Percentiles rank a stretch among this genome's conserved stretches.
These are phyloP conservation scores for Macquaria australasica DNA, from an alignment of 2,113 vertebrate species.

Conservation along the genomic window DNA sequence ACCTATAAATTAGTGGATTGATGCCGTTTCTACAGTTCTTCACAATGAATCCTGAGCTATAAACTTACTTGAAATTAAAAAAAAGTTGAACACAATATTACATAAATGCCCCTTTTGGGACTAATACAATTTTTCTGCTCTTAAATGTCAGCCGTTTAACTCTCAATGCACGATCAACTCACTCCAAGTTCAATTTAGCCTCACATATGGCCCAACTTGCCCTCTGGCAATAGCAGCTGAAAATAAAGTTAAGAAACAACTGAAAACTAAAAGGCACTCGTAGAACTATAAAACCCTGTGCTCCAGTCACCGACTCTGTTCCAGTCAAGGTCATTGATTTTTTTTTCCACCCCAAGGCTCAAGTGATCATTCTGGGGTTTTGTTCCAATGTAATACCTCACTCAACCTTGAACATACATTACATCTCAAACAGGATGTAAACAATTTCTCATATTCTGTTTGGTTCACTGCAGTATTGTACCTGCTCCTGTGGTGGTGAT, in stretches of 20 bases:
- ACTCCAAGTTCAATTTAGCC: slow-evolving; percentile 42
- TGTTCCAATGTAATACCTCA: background rate
- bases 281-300: background rate
- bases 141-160: slow-evolving; percentile 26
- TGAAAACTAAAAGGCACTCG: slow-evolving; percentile 13
- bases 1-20: background rate
- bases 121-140: slow-evolving; percentile 17
- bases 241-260: slow-evolving; percentile 13
- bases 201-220: slow-evolving; percentile 22
- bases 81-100: background rate
- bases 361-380: background rate
- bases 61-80: slow-evolving; percentile 2
- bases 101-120: slow-evolving; percentile 8
- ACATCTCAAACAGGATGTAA: slow-evolving; percentile 18
- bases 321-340: slow-evolving; percentile 30
- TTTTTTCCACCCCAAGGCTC: slow-evolving; percentile 5
- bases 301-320: background rate
- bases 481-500: slow-evolving; percentile 97
- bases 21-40: background rate
- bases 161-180: slow-evolving; percentile 32
- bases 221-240: slow-evolving; percentile 19
- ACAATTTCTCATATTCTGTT: background rate
- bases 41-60: background rate
- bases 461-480: slow-evolving; percentile 50
- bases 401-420: slow-evolving; percentile 33